These are phyloP conservation scores for Mesochorus sp. DNA, from an alignment of 2,888 invertebrate species.

Conservation along the genomic window DNA sequence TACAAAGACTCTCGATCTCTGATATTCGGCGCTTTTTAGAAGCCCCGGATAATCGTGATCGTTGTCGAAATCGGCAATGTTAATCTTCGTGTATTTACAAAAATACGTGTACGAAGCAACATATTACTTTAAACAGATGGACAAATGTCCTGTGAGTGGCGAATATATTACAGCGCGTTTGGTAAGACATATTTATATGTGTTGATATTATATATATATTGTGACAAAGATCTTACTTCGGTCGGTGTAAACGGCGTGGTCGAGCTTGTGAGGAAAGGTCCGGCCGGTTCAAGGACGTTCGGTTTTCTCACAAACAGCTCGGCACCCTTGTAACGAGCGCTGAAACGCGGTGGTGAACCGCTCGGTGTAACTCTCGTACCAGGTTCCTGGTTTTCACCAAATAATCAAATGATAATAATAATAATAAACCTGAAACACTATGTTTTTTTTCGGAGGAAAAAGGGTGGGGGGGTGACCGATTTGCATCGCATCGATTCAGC, in stretches of 20 bases:
- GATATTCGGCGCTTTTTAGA: too few relatives aligned
- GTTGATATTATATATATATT: neutral
- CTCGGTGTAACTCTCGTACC: constrained; percentile 76
- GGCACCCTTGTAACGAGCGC: constrained; percentile 79
- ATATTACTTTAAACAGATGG: neutral
- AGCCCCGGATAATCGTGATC: too few relatives aligned
- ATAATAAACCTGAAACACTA: too few relatives aligned
- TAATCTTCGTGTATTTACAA: too few relatives aligned
- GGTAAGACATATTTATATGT: too few relatives aligned
- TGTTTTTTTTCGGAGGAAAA: too few relatives aligned
- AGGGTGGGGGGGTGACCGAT: too few relatives aligned
- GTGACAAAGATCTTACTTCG: constrained; percentile 72
- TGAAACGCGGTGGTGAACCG: constrained; percentile 77
- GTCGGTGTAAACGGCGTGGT: constrained; percentile 73
- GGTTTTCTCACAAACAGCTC: constrained; percentile 78
- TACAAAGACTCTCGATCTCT: constrained; percentile 26
- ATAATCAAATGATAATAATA: too few relatives aligned
- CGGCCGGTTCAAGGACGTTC: constrained; percentile 71
- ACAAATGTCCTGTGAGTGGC: neutral
- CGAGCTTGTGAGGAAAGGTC: constrained; percentile 72
- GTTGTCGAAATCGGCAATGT: too few relatives aligned
- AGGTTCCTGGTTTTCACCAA: constrained; percentile 71
- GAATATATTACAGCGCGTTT: neutral
- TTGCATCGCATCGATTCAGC: too few relatives aligned
- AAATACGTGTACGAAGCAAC: neutral